Percentiles rank a stretch among this genome's conserved stretches.
Conservation (phyloP, 2,113 vertebrate species). For the Antechinus stuartii region DNA sequence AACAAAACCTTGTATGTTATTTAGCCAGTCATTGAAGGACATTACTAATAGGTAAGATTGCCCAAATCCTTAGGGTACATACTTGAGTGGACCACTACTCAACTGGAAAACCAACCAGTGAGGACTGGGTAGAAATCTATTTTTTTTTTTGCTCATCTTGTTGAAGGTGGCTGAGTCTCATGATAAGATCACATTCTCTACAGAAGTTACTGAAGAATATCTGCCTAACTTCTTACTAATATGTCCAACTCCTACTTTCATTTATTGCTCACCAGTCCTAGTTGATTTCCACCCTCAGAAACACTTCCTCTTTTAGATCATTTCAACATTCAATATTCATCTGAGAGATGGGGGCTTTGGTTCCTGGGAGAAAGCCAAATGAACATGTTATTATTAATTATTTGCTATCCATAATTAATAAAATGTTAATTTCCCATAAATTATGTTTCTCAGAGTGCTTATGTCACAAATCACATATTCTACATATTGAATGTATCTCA, state of each 20-base stretch:
- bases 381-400: neutral
- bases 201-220: neutral
- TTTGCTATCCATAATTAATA: neutral
- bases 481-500: neutral
- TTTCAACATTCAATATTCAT: neutral
- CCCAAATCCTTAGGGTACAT: neutral
- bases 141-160: neutral
- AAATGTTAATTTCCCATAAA: neutral
- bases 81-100: neutral
- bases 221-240: neutral
- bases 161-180: neutral
- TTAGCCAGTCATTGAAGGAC: neutral
- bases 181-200: neutral
- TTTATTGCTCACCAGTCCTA: neutral
- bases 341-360: neutral
- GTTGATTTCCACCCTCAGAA: neutral
- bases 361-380: neutral
- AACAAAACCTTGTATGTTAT: neutral
- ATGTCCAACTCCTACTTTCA: neutral
- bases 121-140: neutral
- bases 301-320: neutral
- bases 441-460: neutral
- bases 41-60: neutral
- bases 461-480: neutral
- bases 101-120: neutral